A percentile compares a stretch with the other conserved stretches of the same genome.
phyloP scores from a whole-genome alignment of 2,113 vertebrate genomes.

The Rhadina sibilatrix region DNA sequence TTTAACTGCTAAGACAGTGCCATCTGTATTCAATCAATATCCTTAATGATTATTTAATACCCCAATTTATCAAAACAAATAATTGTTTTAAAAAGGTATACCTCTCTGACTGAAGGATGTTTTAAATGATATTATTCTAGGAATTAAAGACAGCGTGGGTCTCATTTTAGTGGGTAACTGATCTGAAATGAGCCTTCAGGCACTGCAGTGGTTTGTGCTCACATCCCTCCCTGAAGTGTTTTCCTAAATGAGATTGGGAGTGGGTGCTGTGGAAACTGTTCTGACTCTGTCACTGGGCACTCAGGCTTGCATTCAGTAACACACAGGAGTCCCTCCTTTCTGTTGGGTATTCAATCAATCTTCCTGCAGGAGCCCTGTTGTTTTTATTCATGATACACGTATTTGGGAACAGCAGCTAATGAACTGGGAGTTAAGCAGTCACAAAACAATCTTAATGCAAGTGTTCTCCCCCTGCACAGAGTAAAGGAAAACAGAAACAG shows the following conservation, averaged over 20 bases:
- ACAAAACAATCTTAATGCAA: conserved; percentile 3
- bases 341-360: not conserved
- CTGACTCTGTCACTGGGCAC: not conserved
- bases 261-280: not conserved
- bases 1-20: not conserved
- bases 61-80: not conserved
- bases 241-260: not conserved
- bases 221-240: not conserved
- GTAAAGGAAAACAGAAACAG: conserved; percentile 39
- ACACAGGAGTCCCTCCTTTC: not conserved
- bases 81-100: too few relatives aligned
- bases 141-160: not conserved
- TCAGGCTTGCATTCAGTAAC: not conserved
- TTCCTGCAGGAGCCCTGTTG: not conserved
- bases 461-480: not conserved
- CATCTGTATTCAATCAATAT: not conserved
- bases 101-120: not conserved
- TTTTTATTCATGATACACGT: conserved; percentile 8
- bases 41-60: not conserved
- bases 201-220: not conserved
- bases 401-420: conserved; percentile 14
- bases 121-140: not conserved
- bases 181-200: not conserved
- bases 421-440: conserved; percentile 6
- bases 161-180: not conserved